Evolutionary conservation across 2,797 vertebrate genomes (phyloP).

Genomic region (Crocodylus rhombifer): DNA sequence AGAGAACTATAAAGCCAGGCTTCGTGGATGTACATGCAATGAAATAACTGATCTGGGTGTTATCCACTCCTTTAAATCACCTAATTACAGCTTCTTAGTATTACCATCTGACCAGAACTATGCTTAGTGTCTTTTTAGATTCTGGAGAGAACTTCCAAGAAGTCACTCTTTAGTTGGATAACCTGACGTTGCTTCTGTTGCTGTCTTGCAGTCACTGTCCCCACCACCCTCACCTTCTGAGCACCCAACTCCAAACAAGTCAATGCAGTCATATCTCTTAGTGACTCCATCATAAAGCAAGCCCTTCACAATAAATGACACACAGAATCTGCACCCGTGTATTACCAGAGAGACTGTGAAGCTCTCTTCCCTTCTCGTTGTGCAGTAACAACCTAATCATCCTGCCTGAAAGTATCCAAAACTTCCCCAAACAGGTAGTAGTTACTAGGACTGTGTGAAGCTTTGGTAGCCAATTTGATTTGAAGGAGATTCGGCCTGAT

Average conservation of each 20-base stretch:
- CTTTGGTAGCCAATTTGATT: too few species aligned
- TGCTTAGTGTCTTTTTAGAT: background rate
- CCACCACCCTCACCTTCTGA: background rate
- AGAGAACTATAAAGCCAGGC: background rate
- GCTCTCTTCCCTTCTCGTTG: background rate
- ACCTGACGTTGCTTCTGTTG: too few species aligned
- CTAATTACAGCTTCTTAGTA: background rate
- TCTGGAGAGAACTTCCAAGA: too few species aligned
- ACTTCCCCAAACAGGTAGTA: background rate
- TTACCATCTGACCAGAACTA: background rate
- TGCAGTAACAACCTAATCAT: background rate
- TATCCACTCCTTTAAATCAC: background rate
- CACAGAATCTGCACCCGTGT: background rate
- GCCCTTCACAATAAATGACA: background rate
- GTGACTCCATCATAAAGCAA: background rate
- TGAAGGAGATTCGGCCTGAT: too few species aligned
- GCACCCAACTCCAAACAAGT: fast-evolving
- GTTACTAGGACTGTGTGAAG: too few species aligned
- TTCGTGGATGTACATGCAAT: background rate
- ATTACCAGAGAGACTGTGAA: background rate
- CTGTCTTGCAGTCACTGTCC: background rate
- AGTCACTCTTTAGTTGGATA: too few species aligned
- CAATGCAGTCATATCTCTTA: fast-evolving
- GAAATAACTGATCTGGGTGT: background rate
- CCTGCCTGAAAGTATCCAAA: too few species aligned